Evolutionary conservation across 1,140 invertebrate genomes (phyloP).

Genomic region (Brachionus rotundiformis): DNA sequence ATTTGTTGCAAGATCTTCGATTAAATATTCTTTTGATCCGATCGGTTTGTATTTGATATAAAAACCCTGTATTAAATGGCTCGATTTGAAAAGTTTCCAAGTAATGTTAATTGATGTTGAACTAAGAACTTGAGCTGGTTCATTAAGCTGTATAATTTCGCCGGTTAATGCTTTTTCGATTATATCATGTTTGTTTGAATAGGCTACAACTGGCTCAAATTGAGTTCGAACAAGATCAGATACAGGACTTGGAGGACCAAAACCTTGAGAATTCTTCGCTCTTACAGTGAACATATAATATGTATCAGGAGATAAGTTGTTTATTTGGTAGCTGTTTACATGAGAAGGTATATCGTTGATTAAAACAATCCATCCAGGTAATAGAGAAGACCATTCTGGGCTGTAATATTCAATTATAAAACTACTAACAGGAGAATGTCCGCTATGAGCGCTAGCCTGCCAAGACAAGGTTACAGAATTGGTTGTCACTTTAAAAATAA

Average conservation of each 20-base stretch:
- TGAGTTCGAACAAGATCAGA: background rate
- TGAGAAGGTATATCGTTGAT: background rate
- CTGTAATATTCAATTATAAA: constrained; percentile 27
- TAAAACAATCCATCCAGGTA: background rate
- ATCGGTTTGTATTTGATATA: constrained; percentile 36
- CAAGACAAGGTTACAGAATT: background rate
- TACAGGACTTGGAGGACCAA: background rate
- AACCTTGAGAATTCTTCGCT: constrained; percentile 12
- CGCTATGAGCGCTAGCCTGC: background rate
- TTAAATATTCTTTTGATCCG: background rate
- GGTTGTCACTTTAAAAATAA: background rate
- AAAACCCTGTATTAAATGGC: constrained; percentile 22
- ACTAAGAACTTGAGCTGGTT: background rate
- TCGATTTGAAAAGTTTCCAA: constrained; percentile 3
- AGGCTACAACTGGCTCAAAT: background rate
- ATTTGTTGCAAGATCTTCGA: background rate
- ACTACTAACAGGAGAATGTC: background rate
- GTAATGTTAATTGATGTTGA: constrained; percentile 31
- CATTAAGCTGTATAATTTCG: constrained; percentile 31
- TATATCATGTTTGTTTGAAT: background rate
- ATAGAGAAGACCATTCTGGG: background rate
- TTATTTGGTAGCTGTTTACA: background rate
- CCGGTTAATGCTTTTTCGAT: constrained; percentile 28
- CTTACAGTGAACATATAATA: constrained; percentile 15
- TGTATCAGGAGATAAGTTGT: background rate